Conservation (phyloP, 2,888 invertebrate species). For the Eledona agricola region DNA sequence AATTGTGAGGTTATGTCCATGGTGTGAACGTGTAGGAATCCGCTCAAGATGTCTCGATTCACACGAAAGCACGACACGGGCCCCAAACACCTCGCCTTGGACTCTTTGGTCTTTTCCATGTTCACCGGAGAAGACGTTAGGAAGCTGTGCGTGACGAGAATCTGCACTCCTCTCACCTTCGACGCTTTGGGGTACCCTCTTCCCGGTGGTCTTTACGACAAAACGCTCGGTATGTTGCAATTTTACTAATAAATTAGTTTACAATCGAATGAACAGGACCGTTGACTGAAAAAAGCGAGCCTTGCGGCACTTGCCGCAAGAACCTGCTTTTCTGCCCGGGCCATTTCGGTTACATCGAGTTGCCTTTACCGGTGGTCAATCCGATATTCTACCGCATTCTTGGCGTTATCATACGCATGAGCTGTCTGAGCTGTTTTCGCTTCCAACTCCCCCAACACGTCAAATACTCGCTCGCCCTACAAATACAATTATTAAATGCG, state of each 20-base stretch:
- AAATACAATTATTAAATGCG: slow-evolving; percentile 75
- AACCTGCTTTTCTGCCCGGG: slow-evolving; percentile 79
- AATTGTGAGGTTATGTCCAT: slow-evolving; percentile 15
- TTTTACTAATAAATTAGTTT: too few relatives aligned
- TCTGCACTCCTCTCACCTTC: slow-evolving; percentile 80
- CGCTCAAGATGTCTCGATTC: slow-evolving; percentile 22
- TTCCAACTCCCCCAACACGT: slow-evolving; percentile 70
- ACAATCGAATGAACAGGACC: slow-evolving; percentile 62
- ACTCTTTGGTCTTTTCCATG: slow-evolving; percentile 71
- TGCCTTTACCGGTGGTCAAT: slow-evolving; percentile 89
- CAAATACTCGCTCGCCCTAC: slow-evolving; percentile 66
- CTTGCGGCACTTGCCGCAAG: slow-evolving; percentile 83
- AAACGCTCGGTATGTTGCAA: slow-evolving; percentile 77
- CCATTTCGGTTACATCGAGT: slow-evolving; percentile 93
- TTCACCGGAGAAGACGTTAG: slow-evolving; percentile 80
- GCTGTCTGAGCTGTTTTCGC: slow-evolving; percentile 76
- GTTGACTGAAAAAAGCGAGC: slow-evolving; percentile 69
- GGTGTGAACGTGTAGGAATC: not conserved
- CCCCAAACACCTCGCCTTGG: slow-evolving; percentile 42
- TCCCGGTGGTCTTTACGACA: slow-evolving; percentile 91
- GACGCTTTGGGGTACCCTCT: slow-evolving; percentile 84
- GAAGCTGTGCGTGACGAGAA: slow-evolving; percentile 81
- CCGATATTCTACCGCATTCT: slow-evolving; percentile 86
- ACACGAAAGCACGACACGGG: slow-evolving; percentile 28
- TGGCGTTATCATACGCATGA: slow-evolving; percentile 71